A percentile compares a stretch with the other conserved stretches of the same genome.
Evolutionary conservation across 2,888 invertebrate genomes (phyloP).

Genomic region (Ichneumoninae sp.): DNA sequence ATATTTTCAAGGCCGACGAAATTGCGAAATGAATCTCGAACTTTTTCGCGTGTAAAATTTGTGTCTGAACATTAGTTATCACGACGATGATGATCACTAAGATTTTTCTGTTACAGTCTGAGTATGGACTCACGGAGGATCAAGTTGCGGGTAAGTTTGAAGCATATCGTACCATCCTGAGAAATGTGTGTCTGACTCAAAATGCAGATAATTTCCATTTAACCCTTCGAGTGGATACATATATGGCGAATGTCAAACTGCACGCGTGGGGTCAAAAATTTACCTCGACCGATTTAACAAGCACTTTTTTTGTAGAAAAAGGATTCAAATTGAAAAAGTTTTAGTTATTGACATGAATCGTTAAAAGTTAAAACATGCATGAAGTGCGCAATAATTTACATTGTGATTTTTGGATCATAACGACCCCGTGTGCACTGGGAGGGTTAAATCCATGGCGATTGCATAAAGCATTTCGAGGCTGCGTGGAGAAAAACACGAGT

Average conservation of each 20-base stretch:
- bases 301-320: too few species aligned
- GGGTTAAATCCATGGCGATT: constrained; percentile 6
- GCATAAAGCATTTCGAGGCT: constrained; percentile 8
- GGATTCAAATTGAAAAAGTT: neutral
- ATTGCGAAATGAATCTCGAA: neutral
- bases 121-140: constrained; percentile 95
- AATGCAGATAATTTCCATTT: constrained; percentile 32
- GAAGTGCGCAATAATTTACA: neutral
- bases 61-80: constrained; percentile 5
- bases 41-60: constrained; percentile 3
- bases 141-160: constrained; percentile 92
- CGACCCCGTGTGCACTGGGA: neutral
- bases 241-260: too few species aligned
- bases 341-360: neutral
- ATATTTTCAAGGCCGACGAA: neutral
- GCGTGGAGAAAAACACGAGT: constrained; percentile 7
- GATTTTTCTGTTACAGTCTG: constrained; percentile 88
- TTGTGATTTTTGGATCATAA: neutral
- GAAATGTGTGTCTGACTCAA: neutral
- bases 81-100: constrained; percentile 28
- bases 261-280: too few species aligned
- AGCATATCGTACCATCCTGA: neutral
- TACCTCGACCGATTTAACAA: too few species aligned
- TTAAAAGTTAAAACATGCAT: neutral
- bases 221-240: neutral